Conservation (phyloP, 1,140 invertebrate genomes). For the Capitella teleta region DNA sequence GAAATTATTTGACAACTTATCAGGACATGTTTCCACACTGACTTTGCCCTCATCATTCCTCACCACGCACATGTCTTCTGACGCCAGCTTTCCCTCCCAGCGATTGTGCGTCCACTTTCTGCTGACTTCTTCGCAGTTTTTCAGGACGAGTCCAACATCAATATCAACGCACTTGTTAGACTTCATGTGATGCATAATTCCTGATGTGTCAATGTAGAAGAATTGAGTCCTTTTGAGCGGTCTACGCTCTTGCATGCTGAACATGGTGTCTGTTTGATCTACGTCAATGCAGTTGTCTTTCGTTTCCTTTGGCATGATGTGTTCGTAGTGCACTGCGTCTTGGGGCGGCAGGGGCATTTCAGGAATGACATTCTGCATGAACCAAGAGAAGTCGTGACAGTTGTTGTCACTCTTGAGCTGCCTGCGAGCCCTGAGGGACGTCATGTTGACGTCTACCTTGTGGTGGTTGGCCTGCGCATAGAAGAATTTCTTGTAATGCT, state of each 20-base stretch:
- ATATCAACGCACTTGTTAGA: neutral
- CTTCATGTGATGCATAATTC: neutral
- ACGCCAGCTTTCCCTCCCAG: neutral
- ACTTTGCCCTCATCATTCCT: neutral
- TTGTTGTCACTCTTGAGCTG: constrained; percentile 2
- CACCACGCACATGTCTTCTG: neutral
- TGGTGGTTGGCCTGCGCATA: constrained; percentile 1
- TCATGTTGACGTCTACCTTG: neutral
- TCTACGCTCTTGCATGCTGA: neutral
- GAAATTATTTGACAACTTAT: neutral
- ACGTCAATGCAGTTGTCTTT: neutral
- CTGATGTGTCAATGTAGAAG: neutral
- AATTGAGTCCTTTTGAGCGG: neutral
- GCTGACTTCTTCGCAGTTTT: neutral
- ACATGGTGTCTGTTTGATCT: neutral
- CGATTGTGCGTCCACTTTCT: too few relatives aligned
- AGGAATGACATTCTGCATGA: constrained; percentile 10
- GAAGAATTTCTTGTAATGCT: neutral
- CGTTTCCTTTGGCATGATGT: constrained; percentile 3
- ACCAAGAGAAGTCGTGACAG: constrained; percentile 7
- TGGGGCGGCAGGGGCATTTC: constrained; percentile 8
- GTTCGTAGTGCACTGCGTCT: constrained; percentile 9
- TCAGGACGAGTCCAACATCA: neutral
- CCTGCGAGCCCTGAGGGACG: constrained; percentile 3
- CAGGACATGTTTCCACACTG: neutral